Conservation (phyloP, 2,888 invertebrate genomes). For the Hirtodrosophila alboralis region DNA sequence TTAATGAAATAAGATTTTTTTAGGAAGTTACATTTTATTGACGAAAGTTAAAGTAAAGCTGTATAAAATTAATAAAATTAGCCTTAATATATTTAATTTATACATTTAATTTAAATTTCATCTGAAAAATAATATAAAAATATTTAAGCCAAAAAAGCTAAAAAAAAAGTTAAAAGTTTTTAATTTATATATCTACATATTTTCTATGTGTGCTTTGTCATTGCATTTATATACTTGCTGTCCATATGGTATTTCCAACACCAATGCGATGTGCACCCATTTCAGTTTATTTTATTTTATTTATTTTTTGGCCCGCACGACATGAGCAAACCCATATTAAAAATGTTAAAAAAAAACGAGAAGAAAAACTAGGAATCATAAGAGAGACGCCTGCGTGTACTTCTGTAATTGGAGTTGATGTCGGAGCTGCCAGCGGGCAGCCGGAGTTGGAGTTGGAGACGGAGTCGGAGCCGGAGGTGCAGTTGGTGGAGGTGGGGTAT, state of each 20-base stretch:
- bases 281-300: constrained; percentile 14
- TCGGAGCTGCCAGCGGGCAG: constrained; percentile 75
- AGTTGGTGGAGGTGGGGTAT: constrained; percentile 26
- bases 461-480: constrained; percentile 1
- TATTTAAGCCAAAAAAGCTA: too few species aligned
- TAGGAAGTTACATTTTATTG: too few species aligned
- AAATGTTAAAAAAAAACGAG: constrained; percentile 42
- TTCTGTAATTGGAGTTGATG: constrained; percentile 79
- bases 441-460: constrained; percentile 23
- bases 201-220: constrained; percentile 11
- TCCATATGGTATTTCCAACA: constrained; percentile 25
- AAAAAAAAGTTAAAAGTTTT: too few species aligned
- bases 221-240: constrained; percentile 13
- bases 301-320: constrained; percentile 48
- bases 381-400: constrained; percentile 78
- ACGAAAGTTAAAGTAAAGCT: too few species aligned
- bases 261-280: constrained; percentile 24
- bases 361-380: constrained; percentile 67
- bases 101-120: too few species aligned
- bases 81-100: too few species aligned
- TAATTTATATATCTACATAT: too few species aligned
- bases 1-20: too few species aligned
- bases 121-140: too few species aligned
- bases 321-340: constrained; percentile 58
- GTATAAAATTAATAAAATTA: too few species aligned